Conservation (phyloP, 2,797 vertebrate species). For the Tragelaphus oryx region DNA sequence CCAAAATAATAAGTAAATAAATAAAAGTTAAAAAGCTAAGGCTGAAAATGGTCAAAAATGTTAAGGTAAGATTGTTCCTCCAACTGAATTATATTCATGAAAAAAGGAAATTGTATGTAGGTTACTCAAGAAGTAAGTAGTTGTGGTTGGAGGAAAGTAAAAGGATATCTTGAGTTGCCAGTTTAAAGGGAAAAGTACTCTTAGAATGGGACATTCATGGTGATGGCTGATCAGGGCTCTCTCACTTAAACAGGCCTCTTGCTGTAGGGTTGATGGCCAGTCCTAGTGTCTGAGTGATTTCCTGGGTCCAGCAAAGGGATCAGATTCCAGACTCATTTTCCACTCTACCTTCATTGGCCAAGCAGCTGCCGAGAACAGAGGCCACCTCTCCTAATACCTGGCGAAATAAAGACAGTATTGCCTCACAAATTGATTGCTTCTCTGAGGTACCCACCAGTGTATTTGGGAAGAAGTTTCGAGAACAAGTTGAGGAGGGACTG, state of each 20-base stretch:
- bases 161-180: not conserved
- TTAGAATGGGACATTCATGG: not conserved
- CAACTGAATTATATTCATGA: conserved; percentile 8
- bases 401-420: not conserved
- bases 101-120: not conserved
- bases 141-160: not conserved
- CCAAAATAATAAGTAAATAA: not conserved
- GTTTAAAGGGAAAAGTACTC: not conserved
- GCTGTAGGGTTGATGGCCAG: not conserved
- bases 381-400: not conserved
- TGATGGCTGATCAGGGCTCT: not conserved
- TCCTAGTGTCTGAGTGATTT: not conserved
- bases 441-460: not conserved
- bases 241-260: not conserved
- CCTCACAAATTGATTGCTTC: not conserved
- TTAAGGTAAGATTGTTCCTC: not conserved
- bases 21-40: not conserved
- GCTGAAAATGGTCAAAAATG: not conserved
- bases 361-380: not conserved
- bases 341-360: not conserved
- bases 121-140: conserved; percentile 12
- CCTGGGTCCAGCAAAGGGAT: not conserved
- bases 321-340: not conserved
- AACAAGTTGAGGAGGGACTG: not conserved
- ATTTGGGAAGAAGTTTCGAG: not conserved